Conservation (phyloP, 2,888 invertebrate genomes). For the Coenonympha glycerion region DNA sequence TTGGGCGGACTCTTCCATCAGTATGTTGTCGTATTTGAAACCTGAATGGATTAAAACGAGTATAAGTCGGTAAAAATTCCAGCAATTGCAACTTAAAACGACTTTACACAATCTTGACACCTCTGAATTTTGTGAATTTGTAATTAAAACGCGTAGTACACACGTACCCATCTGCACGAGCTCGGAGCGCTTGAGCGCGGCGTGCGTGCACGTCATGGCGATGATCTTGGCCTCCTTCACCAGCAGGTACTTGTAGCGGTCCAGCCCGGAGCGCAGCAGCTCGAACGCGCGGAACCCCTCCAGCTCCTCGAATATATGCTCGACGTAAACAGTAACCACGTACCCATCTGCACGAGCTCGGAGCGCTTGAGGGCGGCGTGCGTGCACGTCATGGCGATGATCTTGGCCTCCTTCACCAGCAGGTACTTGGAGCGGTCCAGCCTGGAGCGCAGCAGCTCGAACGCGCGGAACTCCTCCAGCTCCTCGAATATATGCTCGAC, state of each 20-base stretch:
- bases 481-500: conserved; percentile 97
- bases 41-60: conserved; percentile 55
- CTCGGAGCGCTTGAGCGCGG: conserved; percentile 96
- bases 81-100: no score
- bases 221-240: conserved; percentile 99
- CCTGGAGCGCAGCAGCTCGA: conserved; percentile 96
- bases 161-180: conserved; percentile 91
- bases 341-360: conserved; percentile 88
- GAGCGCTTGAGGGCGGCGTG: conserved; percentile 98
- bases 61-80: no score
- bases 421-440: conserved; percentile 97
- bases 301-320: conserved; percentile 95
- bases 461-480: conserved; percentile 97
- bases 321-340: conserved; percentile 78
- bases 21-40: conserved; percentile 98
- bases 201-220: conserved; percentile 99
- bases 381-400: conserved; percentile 99
- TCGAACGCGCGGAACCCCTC: conserved; percentile 99
- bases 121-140: not conserved
- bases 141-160: not conserved
- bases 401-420: conserved; percentile 98
- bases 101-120: no score
- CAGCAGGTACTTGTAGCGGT: conserved; percentile 95
- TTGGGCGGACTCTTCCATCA: conserved; percentile 99
- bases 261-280: conserved; percentile 93